Percentiles rank a stretch among this genome's conserved stretches.
phyloP scores from a whole-genome alignment of 2,797 vertebrate species.

The Champsocephalus gunnari region DNA sequence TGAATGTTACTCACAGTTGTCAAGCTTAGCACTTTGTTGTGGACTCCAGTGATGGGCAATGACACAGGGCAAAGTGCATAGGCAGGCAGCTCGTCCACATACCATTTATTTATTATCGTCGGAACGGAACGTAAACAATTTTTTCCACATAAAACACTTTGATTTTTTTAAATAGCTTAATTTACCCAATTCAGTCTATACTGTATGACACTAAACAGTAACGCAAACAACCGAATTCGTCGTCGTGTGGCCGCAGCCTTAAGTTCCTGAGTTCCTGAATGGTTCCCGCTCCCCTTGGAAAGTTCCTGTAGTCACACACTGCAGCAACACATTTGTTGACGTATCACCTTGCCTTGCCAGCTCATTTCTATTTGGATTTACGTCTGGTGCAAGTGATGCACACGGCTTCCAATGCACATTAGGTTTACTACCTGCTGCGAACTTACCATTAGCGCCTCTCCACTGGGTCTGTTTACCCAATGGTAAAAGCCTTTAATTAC shows the following conservation, averaged over 20 bases:
- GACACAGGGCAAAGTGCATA: too few species aligned
- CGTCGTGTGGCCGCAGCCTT: too few species aligned
- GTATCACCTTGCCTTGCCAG: background rate
- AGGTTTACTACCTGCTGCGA: slow-evolving; percentile 44
- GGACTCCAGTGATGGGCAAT: too few species aligned
- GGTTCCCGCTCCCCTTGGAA: background rate
- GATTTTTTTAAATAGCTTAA: too few species aligned
- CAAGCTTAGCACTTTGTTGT: too few species aligned
- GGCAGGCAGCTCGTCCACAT: too few species aligned
- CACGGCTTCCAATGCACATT: slow-evolving; percentile 49
- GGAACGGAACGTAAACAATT: too few species aligned
- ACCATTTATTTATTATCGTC: too few species aligned
- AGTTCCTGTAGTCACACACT: background rate
- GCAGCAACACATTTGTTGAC: background rate
- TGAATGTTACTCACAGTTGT: background rate
- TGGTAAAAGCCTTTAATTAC: slow-evolving; percentile 75
- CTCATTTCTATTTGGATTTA: slow-evolving; percentile 21
- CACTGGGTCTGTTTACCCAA: slow-evolving; percentile 37
- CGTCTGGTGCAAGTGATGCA: slow-evolving; percentile 37
- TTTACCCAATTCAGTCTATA: too few species aligned
- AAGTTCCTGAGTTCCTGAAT: background rate
- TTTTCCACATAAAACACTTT: too few species aligned
- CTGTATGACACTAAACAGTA: too few species aligned
- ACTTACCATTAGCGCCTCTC: slow-evolving; percentile 29
- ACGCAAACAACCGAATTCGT: too few species aligned